These are phyloP conservation scores for Atopsyche davidsoni DNA, from an alignment of 1,140 invertebrate genomes.

Conservation along the genomic window DNA sequence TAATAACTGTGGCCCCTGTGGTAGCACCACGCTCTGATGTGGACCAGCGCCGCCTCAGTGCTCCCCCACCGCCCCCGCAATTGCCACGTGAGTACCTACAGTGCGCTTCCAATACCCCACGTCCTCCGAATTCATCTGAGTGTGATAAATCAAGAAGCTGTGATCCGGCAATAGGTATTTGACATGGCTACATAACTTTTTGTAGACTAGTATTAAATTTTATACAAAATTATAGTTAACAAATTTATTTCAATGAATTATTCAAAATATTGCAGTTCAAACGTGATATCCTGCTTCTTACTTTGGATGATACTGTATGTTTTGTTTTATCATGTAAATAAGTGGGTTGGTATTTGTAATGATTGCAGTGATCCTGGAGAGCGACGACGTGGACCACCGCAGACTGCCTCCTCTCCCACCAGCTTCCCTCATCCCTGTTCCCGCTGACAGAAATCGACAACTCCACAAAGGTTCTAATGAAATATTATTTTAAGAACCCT, in stretches of 20 bases:
- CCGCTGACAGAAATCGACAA: constrained; percentile 23
- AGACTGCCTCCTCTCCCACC: constrained; percentile 33
- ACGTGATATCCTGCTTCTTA: too few relatives aligned
- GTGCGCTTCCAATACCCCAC: too few relatives aligned
- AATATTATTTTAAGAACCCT: constrained; percentile 18
- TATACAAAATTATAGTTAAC: too few relatives aligned
- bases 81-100: neutral
- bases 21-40: constrained; percentile 31
- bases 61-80: constrained; percentile 41
- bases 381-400: constrained; percentile 43
- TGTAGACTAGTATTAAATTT: too few relatives aligned
- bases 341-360: too few relatives aligned
- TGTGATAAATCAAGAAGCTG: constrained; percentile 6
- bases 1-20: constrained; percentile 8
- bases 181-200: too few relatives aligned
- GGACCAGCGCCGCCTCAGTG: constrained; percentile 40
- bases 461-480: constrained; percentile 33
- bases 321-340: too few relatives aligned
- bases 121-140: too few relatives aligned
- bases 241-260: too few relatives aligned
- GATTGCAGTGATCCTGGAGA: constrained; percentile 32
- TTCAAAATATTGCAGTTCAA: too few relatives aligned
- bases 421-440: constrained; percentile 15
- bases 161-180: neutral
- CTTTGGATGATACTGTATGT: too few relatives aligned